These are phyloP conservation scores for Hipparchia semele DNA, from an alignment of 2,888 invertebrate genomes.

Conservation along the genomic window DNA sequence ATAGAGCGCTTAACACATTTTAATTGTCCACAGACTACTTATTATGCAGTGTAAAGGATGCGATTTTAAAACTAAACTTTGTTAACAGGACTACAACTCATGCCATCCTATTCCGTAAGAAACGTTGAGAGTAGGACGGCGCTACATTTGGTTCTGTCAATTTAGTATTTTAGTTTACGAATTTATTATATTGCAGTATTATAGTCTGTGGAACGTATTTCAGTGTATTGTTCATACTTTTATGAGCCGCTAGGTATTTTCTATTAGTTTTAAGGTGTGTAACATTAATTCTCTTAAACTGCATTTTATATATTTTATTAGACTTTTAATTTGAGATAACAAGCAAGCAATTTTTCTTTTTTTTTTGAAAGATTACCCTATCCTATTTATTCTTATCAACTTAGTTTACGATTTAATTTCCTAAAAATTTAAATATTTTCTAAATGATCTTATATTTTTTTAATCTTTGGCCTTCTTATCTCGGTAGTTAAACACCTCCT, in stretches of 20 bases:
- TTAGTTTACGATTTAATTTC: too few species aligned
- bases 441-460: neutral
- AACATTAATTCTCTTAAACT: neutral
- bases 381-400: too few species aligned
- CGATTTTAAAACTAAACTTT: neutral
- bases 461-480: neutral
- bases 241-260: constrained; percentile 24
- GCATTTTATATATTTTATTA: neutral
- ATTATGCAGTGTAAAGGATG: neutral
- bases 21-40: constrained; percentile 34
- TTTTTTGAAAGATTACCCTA: neutral
- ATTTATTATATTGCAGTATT: neutral
- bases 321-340: neutral
- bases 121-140: neutral
- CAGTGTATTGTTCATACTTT: constrained; percentile 13
- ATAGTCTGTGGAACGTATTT: constrained; percentile 25
- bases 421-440: neutral
- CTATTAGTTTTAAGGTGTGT: constrained; percentile 21
- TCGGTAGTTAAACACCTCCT: neutral
- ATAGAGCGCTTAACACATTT: constrained; percentile 30
- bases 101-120: neutral
- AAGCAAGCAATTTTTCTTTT: neutral
- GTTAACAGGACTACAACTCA: neutral
- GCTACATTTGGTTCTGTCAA: neutral
- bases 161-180: constrained; percentile 6